Evolutionary conservation across 2,113 vertebrate genomes (phyloP).

Genomic region (Phalacrocorax brasilianus): DNA sequence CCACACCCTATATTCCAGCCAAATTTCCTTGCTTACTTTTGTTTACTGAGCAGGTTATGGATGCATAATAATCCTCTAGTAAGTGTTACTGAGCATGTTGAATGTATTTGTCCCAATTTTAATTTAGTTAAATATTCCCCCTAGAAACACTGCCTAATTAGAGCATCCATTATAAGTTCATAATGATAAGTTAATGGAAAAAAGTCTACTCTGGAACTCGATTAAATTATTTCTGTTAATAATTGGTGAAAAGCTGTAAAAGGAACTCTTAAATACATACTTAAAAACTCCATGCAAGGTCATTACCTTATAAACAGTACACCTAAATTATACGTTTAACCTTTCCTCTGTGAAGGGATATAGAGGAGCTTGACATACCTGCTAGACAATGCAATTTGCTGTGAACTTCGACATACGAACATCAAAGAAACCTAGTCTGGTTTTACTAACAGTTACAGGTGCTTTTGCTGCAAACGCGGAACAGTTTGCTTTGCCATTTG

Average conservation of each 20-base stretch:
- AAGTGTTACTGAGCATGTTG: not conserved
- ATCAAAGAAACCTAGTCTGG: not conserved
- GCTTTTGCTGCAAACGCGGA: not conserved
- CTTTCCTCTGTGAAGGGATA: not conserved
- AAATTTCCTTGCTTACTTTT: not conserved
- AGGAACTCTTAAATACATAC: not conserved
- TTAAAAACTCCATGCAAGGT: not conserved
- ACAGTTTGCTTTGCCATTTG: not conserved
- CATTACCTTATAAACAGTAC: not conserved
- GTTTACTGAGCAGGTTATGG: not conserved
- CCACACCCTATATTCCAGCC: not conserved
- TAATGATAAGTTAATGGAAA: conserved; percentile 43
- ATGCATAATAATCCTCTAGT: not conserved
- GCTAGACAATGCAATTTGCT: not conserved
- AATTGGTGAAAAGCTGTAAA: not conserved
- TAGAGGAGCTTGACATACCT: not conserved
- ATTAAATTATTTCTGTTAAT: conserved; percentile 37
- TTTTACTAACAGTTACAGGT: not conserved
- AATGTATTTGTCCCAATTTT: conserved; percentile 24
- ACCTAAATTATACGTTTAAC: not conserved
- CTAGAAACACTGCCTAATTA: conserved; percentile 52
- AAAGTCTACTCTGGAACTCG: not conserved
- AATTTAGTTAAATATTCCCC: conserved; percentile 41
- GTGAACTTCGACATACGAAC: not conserved
- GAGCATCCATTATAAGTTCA: conserved; percentile 38